Base-by-base conservation (phyloP, 2,888 invertebrate species). In the Torymus auratus region DNA sequence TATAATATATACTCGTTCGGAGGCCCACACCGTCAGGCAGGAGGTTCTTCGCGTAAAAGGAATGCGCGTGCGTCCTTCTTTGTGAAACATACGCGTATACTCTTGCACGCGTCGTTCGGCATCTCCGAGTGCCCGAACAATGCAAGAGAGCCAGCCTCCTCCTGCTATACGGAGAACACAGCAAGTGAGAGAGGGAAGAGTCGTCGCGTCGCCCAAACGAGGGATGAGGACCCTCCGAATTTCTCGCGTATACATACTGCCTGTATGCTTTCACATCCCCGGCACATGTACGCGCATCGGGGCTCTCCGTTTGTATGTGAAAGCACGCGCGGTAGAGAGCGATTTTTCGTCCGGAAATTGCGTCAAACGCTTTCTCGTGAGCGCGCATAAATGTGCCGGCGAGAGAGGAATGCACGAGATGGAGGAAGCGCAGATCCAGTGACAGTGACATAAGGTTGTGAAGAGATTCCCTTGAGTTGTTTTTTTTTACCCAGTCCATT, bases 21-120 rank as follows among this genome's bases (percentile, higher is more conserved):
- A 7, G 28, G 28, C 28, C 28, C 7, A 28, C 28, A 28, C 28
- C 28, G 28, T 28, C 28, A 28, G 41, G 13, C 15, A 41, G 50
- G 67, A 67, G 61, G 55, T 11, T 41, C 53, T 11, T 14, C 15
- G 71, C 52, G 23, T 52, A 23, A 78, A 80, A 83, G 86, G 87
- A 86, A 87, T 86, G 86, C 86, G 83, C 86, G 86, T 86, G 84
- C 85, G 84, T 85, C 87, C 82, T 84, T 85, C 86, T 87, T 88
- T 88, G 86, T 87, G 84, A 28, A 28, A 28, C 28, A 7, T 28
- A 28, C 4, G 4, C 28, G 4, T 28, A 28, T 28, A 28, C 28
- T 3, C 28, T 28, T 4, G 28, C 28, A 28, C 28, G 28, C 28
- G 28, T 28, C 28, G 28, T 28, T 28, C 28, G 28, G 28, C 28